Base-by-base conservation (phyloP, 2,888 invertebrate genomes). In the Sarcophaga variegata region DNA sequence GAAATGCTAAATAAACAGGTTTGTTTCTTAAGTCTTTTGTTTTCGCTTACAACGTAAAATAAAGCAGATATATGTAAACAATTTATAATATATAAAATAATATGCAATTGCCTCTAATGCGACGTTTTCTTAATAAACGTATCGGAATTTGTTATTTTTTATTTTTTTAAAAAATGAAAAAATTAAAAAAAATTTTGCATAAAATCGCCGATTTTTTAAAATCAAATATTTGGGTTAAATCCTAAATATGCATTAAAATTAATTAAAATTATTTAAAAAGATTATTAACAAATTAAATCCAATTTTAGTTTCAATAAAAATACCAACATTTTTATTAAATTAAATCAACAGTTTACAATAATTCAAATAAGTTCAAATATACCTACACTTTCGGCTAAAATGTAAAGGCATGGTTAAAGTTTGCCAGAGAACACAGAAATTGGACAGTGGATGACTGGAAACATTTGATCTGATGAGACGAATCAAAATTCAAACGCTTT, bases 1-100 rank as follows among this genome's bases (percentile, higher is more conserved):
- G 37, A 72, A 72, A 80, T 71, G 80, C 70, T 66, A 59, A n/a
- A 66, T 20, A 49, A 80, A 80, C 80, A 66, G 71, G 80, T 80
- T 80, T 66, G 72, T 59, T 72, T 64, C 80, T 60, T 72, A 72
- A 80, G 80, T 80, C 80, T 80, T 80, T 80, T 80, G 80, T 80
- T 80, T 79, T n/a, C 0, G 22, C 1, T 20, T n/a, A 10, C 62
- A 20, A 62, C n/a, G n/a, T 66, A 54, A 54, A 49, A n/a, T 66
- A 71, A 72, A 59, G 64, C 64, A 66, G 59, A 62, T 49, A 54
- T 47, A 77, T 63, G 20, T 64, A 49, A 71, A 67, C 66, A 76
- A 66, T 66, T 64, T 76, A 64, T 66, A 37, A 37, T 76, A 76
- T 59, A 66, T 20, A n/a, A 59, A 59, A 59, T 59, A n/a, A 17